Evolutionary conservation across 35 echinoderm and acorn worm genomes (phyloP).

Genomic region (Ptychodera flava): DNA sequence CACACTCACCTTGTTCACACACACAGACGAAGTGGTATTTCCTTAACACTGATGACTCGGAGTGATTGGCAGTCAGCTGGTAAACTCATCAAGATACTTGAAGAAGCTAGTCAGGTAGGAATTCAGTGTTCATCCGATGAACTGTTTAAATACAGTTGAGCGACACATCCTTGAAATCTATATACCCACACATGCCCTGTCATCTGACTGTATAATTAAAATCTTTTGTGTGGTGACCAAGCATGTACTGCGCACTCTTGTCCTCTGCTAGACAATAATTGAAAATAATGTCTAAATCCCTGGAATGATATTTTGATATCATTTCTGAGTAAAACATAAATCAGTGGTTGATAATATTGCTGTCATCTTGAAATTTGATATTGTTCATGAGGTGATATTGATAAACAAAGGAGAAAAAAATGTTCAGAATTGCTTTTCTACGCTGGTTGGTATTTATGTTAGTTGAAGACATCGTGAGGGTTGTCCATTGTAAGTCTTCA

Average conservation of each 20-base stretch:
- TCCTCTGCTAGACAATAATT: neutral
- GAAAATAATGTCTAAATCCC: neutral
- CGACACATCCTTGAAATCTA: neutral
- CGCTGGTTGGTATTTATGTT: too few species aligned
- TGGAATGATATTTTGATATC: neutral
- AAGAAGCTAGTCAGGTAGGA: conserved; percentile 87
- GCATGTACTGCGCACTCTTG: neutral
- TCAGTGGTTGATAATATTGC: too few species aligned
- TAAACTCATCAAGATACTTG: conserved; percentile 87
- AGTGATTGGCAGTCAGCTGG: conserved; percentile 89
- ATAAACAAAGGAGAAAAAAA: too few species aligned
- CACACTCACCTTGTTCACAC: too few species aligned
- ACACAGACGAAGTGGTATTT: conserved; percentile 69
- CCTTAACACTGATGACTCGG: conserved; percentile 89
- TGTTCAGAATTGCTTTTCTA: too few species aligned
- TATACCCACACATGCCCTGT: neutral
- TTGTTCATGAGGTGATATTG: too few species aligned
- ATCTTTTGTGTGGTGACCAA: neutral
- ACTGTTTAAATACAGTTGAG: neutral
- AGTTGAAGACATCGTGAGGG: too few species aligned
- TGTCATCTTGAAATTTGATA: too few species aligned
- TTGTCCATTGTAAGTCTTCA: too few species aligned
- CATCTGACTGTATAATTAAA: neutral
- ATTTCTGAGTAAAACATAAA: too few species aligned
- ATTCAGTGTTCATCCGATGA: neutral